Conservation (phyloP, 2,797 vertebrate species). For the Esox masquinongy region DNA sequence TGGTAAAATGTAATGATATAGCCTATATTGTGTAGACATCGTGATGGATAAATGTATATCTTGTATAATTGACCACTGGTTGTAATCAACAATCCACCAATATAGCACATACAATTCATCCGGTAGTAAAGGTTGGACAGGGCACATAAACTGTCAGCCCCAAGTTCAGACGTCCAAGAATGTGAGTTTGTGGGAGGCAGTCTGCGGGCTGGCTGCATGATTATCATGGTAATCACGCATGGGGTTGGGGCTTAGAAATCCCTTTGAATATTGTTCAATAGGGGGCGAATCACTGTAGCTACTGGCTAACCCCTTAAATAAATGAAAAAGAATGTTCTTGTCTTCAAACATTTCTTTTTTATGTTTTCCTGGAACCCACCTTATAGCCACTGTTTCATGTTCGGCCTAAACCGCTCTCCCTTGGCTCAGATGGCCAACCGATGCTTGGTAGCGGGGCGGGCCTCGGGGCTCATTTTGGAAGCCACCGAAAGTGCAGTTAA, state of each 20-base stretch:
- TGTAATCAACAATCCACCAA: not conserved
- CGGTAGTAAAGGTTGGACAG: not conserved
- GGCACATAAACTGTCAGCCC: not conserved
- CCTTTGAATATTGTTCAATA: slow-evolving; percentile 47
- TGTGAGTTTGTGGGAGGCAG: slow-evolving; percentile 42
- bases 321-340: not conserved
- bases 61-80: not conserved
- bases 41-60: not conserved
- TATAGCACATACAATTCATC: not conserved
- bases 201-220: slow-evolving; percentile 37
- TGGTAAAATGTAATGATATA: too few species aligned
- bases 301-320: slow-evolving; percentile 6
- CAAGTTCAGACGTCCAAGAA: slow-evolving; percentile 3
- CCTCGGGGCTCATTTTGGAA: slow-evolving; percentile 41
- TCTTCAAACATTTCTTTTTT: slow-evolving; percentile 14
- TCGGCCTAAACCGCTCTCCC: slow-evolving; percentile 18
- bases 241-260: slow-evolving; percentile 41
- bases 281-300: slow-evolving; percentile 13
- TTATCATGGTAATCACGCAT: slow-evolving; percentile 67
- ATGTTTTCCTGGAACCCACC: slow-evolving; percentile 31
- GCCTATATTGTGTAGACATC: not conserved
- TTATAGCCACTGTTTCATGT: slow-evolving; percentile 37
- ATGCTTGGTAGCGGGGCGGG: slow-evolving; percentile 16
- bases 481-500: slow-evolving; percentile 43
- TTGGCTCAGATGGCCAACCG: too few species aligned